These are phyloP conservation scores for Manacus vitellinus DNA, from an alignment of 2,113 vertebrate species.

Conservation along the genomic window DNA sequence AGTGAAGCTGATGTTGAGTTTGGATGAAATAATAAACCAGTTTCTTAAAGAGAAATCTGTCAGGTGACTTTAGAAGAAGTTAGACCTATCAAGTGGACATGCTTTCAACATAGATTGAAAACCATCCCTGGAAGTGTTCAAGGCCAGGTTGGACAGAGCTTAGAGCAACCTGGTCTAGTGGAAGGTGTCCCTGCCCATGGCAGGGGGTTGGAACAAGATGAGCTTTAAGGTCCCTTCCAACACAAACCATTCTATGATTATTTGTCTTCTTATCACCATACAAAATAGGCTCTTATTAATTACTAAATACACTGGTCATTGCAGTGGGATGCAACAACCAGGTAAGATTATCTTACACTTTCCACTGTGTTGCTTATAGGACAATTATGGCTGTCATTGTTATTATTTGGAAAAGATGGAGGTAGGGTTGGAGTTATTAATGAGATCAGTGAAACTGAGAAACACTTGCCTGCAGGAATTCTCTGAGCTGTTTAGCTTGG, in stretches of 20 bases:
- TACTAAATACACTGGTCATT: neutral
- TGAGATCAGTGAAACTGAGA: neutral
- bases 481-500: neutral
- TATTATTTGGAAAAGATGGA: neutral
- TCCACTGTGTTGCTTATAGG: neutral
- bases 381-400: neutral
- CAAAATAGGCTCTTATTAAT: neutral
- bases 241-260: neutral
- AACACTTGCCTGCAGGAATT: constrained; percentile 12
- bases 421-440: neutral
- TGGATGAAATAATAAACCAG: neutral
- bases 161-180: neutral
- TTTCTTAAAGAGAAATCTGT: neutral
- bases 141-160: neutral
- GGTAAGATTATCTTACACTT: neutral
- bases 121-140: neutral
- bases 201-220: neutral
- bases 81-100: neutral
- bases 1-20: neutral
- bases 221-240: neutral
- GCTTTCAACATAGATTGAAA: neutral
- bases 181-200: neutral
- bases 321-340: neutral
- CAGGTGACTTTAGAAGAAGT: neutral
- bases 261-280: neutral